Percentiles rank a stretch among this genome's conserved stretches.
Evolutionary conservation across 2,113 vertebrate species (phyloP).

Genomic region (Calidris pugnax): DNA sequence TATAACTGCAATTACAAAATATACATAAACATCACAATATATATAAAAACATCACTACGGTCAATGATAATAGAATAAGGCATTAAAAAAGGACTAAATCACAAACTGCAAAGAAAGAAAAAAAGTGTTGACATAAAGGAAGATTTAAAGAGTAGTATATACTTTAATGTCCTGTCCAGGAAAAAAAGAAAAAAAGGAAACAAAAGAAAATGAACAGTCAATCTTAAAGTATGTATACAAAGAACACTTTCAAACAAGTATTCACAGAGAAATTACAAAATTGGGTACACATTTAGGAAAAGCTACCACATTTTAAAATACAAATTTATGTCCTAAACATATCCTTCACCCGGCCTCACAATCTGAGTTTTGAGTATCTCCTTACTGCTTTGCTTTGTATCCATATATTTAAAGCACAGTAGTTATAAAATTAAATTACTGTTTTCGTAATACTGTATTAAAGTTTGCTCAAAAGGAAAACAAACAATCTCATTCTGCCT

Average conservation of each 20-base stretch:
- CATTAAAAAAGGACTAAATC: background rate
- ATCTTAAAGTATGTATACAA: background rate
- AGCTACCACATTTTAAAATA: background rate
- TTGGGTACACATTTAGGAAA: background rate
- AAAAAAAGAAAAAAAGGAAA: background rate
- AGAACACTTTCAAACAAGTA: background rate
- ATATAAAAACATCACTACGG: background rate
- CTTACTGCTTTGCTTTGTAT: background rate
- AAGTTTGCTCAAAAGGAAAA: slow-evolving; percentile 13
- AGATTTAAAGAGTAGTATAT: background rate
- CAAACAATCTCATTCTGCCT: background rate
- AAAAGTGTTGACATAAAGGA: background rate
- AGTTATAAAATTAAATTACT: background rate
- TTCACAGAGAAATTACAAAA: background rate
- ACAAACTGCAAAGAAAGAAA: background rate
- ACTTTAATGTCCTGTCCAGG: background rate
- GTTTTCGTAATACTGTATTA: background rate
- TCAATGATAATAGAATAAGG: background rate
- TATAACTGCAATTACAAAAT: background rate
- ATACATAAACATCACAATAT: background rate
- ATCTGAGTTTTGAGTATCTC: background rate
- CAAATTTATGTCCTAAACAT: background rate
- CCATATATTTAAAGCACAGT: background rate
- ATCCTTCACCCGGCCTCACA: background rate
- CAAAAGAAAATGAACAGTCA: background rate